Evolutionary conservation across 2,797 vertebrate species (phyloP).

Genomic region (Sebastes kiyomatsui): DNA sequence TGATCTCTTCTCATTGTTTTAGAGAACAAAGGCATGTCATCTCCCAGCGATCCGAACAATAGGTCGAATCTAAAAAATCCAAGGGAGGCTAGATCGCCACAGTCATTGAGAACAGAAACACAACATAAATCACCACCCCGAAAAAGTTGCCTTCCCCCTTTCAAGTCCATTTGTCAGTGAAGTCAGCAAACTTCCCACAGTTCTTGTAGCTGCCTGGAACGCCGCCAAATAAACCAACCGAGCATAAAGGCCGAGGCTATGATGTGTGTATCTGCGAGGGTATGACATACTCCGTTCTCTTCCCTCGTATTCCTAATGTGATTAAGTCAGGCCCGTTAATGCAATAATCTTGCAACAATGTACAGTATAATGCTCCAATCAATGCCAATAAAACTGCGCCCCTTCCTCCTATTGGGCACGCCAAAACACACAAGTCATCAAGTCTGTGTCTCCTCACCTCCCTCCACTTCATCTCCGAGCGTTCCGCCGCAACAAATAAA

Average conservation of each 20-base stretch:
- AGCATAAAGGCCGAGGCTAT: slow-evolving; percentile 44
- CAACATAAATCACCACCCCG: slow-evolving; percentile 77
- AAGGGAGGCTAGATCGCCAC: slow-evolving; percentile 27
- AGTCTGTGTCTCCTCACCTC: slow-evolving; percentile 33
- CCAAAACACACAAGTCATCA: slow-evolving; percentile 67
- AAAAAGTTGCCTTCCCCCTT: slow-evolving; percentile 56
- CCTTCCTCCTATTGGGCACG: slow-evolving; percentile 51
- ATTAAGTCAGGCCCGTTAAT: slow-evolving; percentile 80
- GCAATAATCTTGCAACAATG: slow-evolving; percentile 80
- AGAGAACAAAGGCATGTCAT: slow-evolving; percentile 64
- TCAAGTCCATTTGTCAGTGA: slow-evolving; percentile 72
- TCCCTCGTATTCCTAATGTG: slow-evolving; percentile 74
- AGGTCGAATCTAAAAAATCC: slow-evolving; percentile 41
- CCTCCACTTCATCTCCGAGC: neutral
- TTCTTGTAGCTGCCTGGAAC: slow-evolving; percentile 56
- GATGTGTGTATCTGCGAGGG: slow-evolving; percentile 64
- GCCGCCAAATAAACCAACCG: slow-evolving; percentile 57
- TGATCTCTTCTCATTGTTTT: slow-evolving; percentile 65
- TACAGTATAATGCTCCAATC: slow-evolving; percentile 76
- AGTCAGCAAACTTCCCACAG: slow-evolving; percentile 74
- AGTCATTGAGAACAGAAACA: slow-evolving; percentile 54
- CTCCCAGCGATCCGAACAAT: slow-evolving; percentile 48
- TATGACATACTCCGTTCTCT: slow-evolving; percentile 71
- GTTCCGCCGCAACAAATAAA: neutral
- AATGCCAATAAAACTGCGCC: slow-evolving; percentile 75